phyloP scores from a whole-genome alignment of 2,888 invertebrate genomes.

The Aphelenchoides bicaudatus region DNA sequence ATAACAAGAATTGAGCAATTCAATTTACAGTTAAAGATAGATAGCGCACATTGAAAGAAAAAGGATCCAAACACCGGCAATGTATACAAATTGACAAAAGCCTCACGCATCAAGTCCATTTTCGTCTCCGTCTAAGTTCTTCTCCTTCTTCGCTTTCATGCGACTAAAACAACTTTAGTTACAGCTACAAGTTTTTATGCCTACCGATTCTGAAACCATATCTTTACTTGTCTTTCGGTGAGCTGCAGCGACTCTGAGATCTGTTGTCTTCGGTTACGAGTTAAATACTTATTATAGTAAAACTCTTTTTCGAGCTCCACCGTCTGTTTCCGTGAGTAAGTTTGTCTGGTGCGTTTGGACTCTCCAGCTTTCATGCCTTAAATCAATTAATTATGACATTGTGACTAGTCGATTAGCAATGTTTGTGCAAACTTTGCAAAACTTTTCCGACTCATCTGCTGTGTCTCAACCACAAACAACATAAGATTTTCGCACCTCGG shows the following conservation, averaged over 20 bases:
- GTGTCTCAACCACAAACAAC: background rate
- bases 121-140: slow-evolving; percentile 30
- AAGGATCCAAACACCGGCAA: too few species aligned
- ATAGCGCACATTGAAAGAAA: too few species aligned
- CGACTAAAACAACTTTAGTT: too few species aligned
- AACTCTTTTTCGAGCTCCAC: slow-evolving; percentile 58
- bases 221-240: slow-evolving; percentile 59
- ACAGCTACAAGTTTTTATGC: too few species aligned
- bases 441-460: background rate
- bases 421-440: background rate
- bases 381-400: slow-evolving; percentile 13
- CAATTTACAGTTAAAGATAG: too few species aligned
- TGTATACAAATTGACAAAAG: too few species aligned
- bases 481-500: slow-evolving; percentile 19
- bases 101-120: background rate
- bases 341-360: slow-evolving; percentile 56
- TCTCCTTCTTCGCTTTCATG: slow-evolving; percentile 59
- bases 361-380: slow-evolving; percentile 39
- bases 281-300: slow-evolving; percentile 57
- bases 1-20: too few species aligned
- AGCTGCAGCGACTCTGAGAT: slow-evolving; percentile 54
- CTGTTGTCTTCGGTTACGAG: slow-evolving; percentile 54
- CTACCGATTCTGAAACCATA: slow-evolving; percentile 60
- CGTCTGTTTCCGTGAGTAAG: slow-evolving; percentile 57
- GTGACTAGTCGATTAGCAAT: background rate